A percentile compares a stretch with the other conserved stretches of the same genome.
phyloP scores from a whole-genome alignment of 2,797 vertebrate genomes.

The Aselliscus stoliczkanus region DNA sequence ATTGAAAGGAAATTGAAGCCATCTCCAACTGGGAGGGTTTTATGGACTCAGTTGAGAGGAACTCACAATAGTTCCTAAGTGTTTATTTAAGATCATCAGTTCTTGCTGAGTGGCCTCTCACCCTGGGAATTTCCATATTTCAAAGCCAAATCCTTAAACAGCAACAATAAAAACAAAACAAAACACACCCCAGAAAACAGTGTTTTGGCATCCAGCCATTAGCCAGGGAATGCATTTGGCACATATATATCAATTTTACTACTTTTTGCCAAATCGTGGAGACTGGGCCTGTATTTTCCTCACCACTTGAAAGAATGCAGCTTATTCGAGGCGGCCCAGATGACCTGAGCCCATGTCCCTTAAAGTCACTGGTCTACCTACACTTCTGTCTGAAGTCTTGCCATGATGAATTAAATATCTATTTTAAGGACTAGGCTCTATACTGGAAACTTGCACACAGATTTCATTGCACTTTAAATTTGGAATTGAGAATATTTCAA shows the following conservation, averaged over 20 bases:
- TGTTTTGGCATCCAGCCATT: background rate
- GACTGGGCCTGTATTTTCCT: background rate
- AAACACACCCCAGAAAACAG: background rate
- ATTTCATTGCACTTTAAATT: background rate
- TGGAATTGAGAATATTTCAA: constrained; percentile 1
- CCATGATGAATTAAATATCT: background rate
- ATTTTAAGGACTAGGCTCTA: background rate
- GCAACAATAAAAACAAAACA: background rate
- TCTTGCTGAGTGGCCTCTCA: background rate
- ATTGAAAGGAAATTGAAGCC: background rate
- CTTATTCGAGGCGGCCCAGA: background rate
- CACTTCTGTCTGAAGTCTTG: background rate
- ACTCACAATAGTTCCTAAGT: background rate
- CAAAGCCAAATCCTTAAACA: constrained; percentile 23
- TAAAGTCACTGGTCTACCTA: background rate
- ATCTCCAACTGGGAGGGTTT: background rate
- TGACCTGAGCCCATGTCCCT: background rate
- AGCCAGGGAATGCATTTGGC: constrained; percentile 12
- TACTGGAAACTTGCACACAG: background rate
- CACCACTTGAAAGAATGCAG: background rate
- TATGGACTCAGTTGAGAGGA: background rate
- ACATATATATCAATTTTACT: background rate
- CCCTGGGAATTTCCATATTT: constrained; percentile 21
- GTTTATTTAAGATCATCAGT: background rate
- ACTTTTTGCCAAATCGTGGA: background rate